Evolutionary conservation across 2,113 vertebrate species (phyloP).

Genomic region (Aix galericulata): DNA sequence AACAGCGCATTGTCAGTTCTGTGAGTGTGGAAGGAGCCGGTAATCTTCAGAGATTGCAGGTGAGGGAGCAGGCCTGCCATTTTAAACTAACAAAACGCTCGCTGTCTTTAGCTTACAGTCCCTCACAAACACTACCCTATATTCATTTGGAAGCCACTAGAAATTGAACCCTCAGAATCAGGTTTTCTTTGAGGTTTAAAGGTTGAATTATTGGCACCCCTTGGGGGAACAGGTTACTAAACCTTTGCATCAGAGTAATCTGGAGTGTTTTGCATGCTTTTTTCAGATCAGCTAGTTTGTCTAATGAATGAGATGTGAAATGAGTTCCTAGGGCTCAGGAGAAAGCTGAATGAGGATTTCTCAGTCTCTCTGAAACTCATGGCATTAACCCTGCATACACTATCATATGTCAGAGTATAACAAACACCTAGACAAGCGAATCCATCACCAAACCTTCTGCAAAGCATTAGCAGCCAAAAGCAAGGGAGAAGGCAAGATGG

Average conservation of each 20-base stretch:
- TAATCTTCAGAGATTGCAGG: constrained; percentile 36
- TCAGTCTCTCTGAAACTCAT: constrained; percentile 3
- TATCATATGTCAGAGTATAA: constrained; percentile 44
- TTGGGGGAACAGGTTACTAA: constrained; percentile 27
- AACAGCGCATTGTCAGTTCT: not conserved
- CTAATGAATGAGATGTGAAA: constrained; percentile 77
- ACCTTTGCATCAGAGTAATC: not conserved
- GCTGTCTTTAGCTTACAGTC: constrained; percentile 32
- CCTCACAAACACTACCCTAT: constrained; percentile 36
- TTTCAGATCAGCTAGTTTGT: constrained; percentile 62
- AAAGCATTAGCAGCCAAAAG: constrained; percentile 63
- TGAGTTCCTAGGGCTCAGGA: constrained; percentile 41
- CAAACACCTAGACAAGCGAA: constrained; percentile 69
- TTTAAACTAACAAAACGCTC: not conserved
- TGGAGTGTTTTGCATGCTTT: constrained; percentile 36
- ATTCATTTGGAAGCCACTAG: constrained; percentile 21
- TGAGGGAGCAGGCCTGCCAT: constrained; percentile 10
- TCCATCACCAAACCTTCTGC: constrained; percentile 70
- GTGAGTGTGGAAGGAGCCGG: constrained; percentile 13
- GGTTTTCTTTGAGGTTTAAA: constrained; percentile 58
- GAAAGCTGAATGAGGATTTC: constrained; percentile 50
- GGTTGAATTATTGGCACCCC: constrained; percentile 69
- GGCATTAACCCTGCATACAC: not conserved
- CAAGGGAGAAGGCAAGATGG: not conserved
- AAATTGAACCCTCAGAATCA: constrained; percentile 33